Conservation (phyloP, 2,797 vertebrate genomes). For the Poeciliopsis infans region DNA sequence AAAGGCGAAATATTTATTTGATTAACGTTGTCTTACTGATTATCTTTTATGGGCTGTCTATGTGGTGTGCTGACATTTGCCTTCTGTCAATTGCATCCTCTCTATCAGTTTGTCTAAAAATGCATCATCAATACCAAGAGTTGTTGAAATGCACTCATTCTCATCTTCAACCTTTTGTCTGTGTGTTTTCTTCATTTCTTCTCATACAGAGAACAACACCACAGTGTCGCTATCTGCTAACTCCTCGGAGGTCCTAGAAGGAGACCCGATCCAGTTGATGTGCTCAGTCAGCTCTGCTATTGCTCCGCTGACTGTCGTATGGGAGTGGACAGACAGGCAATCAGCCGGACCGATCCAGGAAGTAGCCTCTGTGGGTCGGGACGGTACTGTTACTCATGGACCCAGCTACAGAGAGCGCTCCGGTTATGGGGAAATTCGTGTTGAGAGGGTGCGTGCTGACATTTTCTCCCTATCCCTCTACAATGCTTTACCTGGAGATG, state of each 20-base stretch:
- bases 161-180: background rate
- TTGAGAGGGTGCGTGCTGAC: conserved; percentile 75
- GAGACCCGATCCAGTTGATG: conserved; percentile 87
- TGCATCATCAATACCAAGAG: conserved; percentile 53
- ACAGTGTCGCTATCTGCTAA: conserved; percentile 89
- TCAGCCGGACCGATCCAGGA: conserved; percentile 80
- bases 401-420: conserved; percentile 65
- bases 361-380: conserved; percentile 87
- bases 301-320: conserved; percentile 86
- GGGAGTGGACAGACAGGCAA: conserved; percentile 88
- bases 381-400: conserved; percentile 78
- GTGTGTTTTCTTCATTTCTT: conserved; percentile 10
- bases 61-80: conserved; percentile 62
- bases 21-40: conserved; percentile 73
- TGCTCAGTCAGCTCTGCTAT: conserved; percentile 84
- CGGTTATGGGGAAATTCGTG: conserved; percentile 67
- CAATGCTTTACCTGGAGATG: conserved; percentile 73
- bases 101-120: conserved; percentile 35
- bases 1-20: conserved; percentile 83
- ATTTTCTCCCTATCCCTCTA: conserved; percentile 82
- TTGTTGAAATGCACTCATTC: background rate
- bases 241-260: conserved; percentile 88
- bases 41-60: conserved; percentile 61
- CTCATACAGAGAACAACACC: conserved; percentile 89
- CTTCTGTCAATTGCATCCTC: conserved; percentile 51